phyloP scores from a whole-genome alignment of 2,797 vertebrate genomes.

The Pangasius mekongensis region DNA sequence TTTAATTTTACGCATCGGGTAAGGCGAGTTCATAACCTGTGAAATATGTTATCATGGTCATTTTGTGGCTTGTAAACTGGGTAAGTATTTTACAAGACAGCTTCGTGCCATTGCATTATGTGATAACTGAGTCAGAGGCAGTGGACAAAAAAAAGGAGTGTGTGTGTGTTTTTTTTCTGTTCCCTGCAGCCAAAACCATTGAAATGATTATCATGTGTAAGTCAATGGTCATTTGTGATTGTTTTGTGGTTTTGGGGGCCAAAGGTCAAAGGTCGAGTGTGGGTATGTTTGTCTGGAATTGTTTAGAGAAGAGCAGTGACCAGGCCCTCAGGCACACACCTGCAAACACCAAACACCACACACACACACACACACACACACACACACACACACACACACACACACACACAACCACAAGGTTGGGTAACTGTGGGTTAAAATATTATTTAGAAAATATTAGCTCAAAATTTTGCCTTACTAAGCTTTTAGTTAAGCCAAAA shows the following conservation, averaged over 20 bases:
- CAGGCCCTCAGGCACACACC: constrained; percentile 38
- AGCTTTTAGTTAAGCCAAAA: not conserved
- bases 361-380: constrained; percentile 34
- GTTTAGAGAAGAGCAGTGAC: constrained; percentile 33
- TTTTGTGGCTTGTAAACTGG: not conserved
- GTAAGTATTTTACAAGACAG: not conserved
- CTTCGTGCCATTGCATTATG: not conserved
- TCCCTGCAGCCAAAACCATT: constrained; percentile 9
- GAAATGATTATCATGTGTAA: constrained; percentile 46
- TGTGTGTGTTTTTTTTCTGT: not conserved
- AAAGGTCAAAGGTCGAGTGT: constrained; percentile 43
- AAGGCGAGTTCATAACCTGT: not conserved
- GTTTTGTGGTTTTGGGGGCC: constrained; percentile 24
- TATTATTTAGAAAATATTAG: not conserved
- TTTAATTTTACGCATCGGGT: not conserved
- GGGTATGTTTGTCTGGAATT: constrained; percentile 43
- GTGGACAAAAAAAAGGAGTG: not conserved
- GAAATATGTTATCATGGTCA: not conserved
- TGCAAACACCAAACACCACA: constrained; percentile 29
- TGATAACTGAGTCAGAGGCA: not conserved
- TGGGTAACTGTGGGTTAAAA: not conserved
- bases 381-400: constrained; percentile 32
- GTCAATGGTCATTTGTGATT: constrained; percentile 34
- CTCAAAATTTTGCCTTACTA: not conserved
- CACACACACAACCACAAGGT: not conserved